Conservation (phyloP, 2,113 vertebrate species). For the Calyptomena viridis region DNA sequence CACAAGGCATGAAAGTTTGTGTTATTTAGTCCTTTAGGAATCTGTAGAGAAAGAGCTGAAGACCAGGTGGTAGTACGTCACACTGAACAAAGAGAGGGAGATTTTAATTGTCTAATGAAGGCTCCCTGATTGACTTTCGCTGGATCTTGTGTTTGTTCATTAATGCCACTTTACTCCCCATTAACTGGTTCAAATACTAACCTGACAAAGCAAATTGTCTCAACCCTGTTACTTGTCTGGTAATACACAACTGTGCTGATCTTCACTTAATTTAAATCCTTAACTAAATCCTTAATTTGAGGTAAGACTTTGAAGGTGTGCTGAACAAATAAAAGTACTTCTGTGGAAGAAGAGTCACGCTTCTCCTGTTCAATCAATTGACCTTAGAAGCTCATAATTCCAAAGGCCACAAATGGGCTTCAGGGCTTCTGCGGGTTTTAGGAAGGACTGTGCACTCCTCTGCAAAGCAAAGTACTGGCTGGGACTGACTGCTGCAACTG, state of each 20-base stretch:
- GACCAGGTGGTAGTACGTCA: neutral
- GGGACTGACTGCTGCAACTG: neutral
- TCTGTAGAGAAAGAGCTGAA: neutral
- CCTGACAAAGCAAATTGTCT: neutral
- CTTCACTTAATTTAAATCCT: neutral
- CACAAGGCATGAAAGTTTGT: neutral
- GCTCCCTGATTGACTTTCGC: neutral
- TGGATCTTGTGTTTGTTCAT: neutral
- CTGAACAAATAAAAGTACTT: neutral
- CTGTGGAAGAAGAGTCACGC: neutral
- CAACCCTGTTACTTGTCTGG: neutral
- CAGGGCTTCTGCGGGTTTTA: neutral
- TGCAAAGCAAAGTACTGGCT: neutral
- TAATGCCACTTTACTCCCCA: neutral
- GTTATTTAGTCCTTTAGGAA: neutral
- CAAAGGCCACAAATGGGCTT: neutral
- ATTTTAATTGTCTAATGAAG: neutral
- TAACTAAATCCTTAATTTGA: neutral
- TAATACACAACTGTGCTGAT: neutral
- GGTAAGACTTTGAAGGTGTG: neutral
- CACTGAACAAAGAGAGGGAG: neutral
- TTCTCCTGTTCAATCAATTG: neutral
- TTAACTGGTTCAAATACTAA: neutral
- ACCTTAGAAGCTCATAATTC: neutral
- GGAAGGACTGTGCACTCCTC: neutral